Evolutionary conservation across 1,140 invertebrate genomes (phyloP), one percentile per base, ranked within the genome.

Genomic region (Odontomachus brunneus): DNA sequence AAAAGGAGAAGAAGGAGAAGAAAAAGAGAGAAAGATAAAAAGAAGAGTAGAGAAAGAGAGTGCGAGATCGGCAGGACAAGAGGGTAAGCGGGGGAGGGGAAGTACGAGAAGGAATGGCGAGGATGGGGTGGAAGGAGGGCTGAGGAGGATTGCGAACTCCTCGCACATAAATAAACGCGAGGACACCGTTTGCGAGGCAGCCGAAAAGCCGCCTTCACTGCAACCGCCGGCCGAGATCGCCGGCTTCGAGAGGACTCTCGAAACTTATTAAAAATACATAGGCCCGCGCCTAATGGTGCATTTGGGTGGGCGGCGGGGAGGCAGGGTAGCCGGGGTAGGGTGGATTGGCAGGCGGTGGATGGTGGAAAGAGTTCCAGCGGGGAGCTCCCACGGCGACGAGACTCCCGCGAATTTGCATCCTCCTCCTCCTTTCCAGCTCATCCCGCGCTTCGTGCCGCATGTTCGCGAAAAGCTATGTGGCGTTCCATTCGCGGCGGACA

Each of bases 221-320:
- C 89, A 88, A 86, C 85, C 90, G 88, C 87, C 85, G 87, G 78
- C 87, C 87, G 55, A 86, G 82, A 86, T 90, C 82, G 86, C 86
- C 82, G 81, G 87, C 82, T 84, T 88, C 80, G 85, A 90, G 85
- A 90, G 81, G 87, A 89, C 89, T 90, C 86, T 91, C 89, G 89
- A 92, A 92, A 92, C 89, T 92, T 93, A 92, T 92, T 93, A 92
- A 92, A 92, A 92, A 93, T 92, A 91, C 91, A 92, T 92, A 92
- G 91, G 86, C 85, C 88, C 83, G 83, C 76, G 87, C 87, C 87
- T 92, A 92, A 92, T 91, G 89, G 88, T 88, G 83, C 80, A 84
- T 91, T 92, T 90, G 87, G 76, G 72, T 87, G 84, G 87, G 89
- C 87, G 87, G 89, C 71, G 63, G 66, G 51, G 80, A 53, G 76